A percentile compares a stretch with the other conserved stretches of the same genome.
These are phyloP conservation scores for Erpobdella octoculata DNA, from an alignment of 2,888 invertebrate genomes.

Conservation along the genomic window DNA sequence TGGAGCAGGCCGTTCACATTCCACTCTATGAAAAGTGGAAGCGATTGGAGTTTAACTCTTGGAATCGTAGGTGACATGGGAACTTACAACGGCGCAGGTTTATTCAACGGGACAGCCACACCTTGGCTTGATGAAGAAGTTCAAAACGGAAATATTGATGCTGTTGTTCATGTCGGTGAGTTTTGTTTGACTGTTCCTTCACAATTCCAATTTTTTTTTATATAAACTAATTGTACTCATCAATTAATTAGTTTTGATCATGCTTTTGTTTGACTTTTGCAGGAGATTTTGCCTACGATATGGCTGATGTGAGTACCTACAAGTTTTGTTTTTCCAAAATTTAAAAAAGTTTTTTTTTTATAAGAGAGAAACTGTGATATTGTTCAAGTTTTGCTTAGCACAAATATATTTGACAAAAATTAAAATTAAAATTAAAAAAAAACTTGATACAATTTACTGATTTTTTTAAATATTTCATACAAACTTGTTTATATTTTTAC, in stretches of 20 bases:
- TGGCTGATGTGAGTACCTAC: constrained; percentile 39
- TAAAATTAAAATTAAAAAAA: background rate
- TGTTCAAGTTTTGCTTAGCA: too few relatives aligned
- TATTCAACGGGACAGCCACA: too few relatives aligned
- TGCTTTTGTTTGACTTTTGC: too few relatives aligned
- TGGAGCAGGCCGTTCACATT: constrained; percentile 77
- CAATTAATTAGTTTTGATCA: too few relatives aligned
- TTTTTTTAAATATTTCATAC: too few relatives aligned
- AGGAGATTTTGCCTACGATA: constrained; percentile 43
- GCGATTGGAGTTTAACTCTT: constrained; percentile 68
- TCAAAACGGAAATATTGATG: constrained; percentile 65
- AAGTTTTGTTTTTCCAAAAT: too few relatives aligned
- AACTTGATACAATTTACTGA: too few relatives aligned
- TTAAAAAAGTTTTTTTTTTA: too few relatives aligned
- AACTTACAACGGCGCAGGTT: constrained; percentile 79
- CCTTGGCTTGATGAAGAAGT: constrained; percentile 75
- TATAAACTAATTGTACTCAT: too few relatives aligned
- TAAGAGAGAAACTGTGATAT: too few relatives aligned
- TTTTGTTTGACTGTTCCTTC: background rate
- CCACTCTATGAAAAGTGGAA: constrained; percentile 61
- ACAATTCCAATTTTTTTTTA: background rate
- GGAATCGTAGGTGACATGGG: constrained; percentile 92
- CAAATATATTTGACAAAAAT: too few relatives aligned
- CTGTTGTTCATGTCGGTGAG: constrained; percentile 68
- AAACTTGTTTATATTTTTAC: background rate